phyloP scores from a whole-genome alignment of 2,797 vertebrate genomes.

The Bucorvus abyssinicus region DNA sequence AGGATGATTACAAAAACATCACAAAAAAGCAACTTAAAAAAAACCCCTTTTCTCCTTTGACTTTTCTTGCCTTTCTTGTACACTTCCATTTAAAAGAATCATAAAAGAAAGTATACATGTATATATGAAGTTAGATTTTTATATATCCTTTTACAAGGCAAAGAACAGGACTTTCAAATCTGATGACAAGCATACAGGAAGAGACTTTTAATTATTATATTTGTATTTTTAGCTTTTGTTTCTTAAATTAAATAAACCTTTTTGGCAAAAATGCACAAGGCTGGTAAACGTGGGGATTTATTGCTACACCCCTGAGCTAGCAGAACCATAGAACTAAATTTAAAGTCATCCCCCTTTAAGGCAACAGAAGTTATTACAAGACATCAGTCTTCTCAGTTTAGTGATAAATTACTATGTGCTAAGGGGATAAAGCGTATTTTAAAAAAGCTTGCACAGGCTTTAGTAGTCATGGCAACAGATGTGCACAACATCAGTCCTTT shows the following conservation, averaged over 20 bases:
- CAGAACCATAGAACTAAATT: conserved; percentile 67
- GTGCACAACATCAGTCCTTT: conserved; percentile 79
- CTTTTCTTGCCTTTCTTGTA: not conserved
- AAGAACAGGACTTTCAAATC: not conserved
- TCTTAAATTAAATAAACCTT: not conserved
- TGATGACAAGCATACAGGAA: not conserved
- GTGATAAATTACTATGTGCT: conserved; percentile 85
- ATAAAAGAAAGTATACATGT: not conserved
- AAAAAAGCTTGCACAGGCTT: conserved; percentile 72
- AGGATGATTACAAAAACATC: not conserved
- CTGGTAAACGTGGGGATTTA: conserved; percentile 14
- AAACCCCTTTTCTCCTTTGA: not conserved
- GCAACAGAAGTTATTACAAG: conserved; percentile 71
- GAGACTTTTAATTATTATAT: not conserved
- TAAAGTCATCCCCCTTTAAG: conserved; percentile 73
- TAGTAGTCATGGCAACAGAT: conserved; percentile 88
- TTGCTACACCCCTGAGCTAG: conserved; percentile 3
- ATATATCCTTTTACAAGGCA: not conserved
- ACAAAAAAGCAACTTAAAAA: not conserved
- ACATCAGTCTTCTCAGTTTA: conserved; percentile 76
- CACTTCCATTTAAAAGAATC: not conserved
- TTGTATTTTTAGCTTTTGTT: not conserved
- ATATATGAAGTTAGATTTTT: not conserved
- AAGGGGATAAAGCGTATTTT: conserved; percentile 84
- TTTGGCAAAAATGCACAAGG: not conserved